phyloP scores from a whole-genome alignment of 2,888 invertebrate genomes.

The Protophormia terraenovae region DNA sequence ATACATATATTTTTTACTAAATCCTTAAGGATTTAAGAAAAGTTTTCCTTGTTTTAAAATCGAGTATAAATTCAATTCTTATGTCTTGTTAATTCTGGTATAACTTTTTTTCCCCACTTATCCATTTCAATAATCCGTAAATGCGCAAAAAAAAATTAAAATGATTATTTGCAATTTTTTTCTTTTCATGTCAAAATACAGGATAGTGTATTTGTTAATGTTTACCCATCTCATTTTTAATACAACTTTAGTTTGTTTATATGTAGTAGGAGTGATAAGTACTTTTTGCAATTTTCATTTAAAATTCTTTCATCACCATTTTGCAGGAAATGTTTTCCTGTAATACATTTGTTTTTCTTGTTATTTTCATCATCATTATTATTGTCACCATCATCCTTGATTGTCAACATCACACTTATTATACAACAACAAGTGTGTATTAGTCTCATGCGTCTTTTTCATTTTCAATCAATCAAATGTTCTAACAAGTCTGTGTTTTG shows the following conservation, averaged over 20 bases:
- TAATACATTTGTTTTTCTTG: conserved; percentile 40
- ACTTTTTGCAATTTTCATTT: conserved; percentile 69
- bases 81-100: conserved; percentile 6
- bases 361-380: conserved; percentile 24
- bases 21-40: conserved; percentile 52
- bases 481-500: conserved; percentile 65
- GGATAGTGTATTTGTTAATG: conserved; percentile 12
- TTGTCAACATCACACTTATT: conserved; percentile 31
- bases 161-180: conserved; percentile 32
- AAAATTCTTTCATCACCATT: conserved; percentile 64
- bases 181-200: not conserved
- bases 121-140: conserved; percentile 46
- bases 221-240: not conserved
- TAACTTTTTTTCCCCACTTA: conserved; percentile 5
- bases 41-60: conserved; percentile 6
- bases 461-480: conserved; percentile 73
- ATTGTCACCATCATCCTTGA: conserved; percentile 10
- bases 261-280: conserved; percentile 70
- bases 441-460: conserved; percentile 71
- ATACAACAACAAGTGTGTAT: conserved; percentile 50
- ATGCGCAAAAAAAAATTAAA: conserved; percentile 41
- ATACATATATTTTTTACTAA: not conserved
- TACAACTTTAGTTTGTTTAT: not conserved
- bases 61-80: conserved; percentile 45
- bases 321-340: conserved; percentile 43